Conservation (phyloP, 30 jellyfish, hydroid and myxozoan genomes). For the Chrysaora quinquecirrha region DNA sequence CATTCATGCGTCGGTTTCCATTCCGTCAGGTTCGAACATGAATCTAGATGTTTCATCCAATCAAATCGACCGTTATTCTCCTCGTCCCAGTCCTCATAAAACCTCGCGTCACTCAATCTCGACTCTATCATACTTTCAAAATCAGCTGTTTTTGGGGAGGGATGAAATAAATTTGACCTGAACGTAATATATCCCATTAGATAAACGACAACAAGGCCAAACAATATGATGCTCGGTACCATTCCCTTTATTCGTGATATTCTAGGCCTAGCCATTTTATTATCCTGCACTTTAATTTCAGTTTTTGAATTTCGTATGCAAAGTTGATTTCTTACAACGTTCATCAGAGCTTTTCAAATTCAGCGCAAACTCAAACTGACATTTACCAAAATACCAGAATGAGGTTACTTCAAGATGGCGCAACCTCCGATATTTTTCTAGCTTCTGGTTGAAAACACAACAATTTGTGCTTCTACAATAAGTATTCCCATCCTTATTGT, state of each 20-base stretch:
- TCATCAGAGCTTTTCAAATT: too few relatives aligned
- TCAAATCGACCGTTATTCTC: constrained; percentile 73
- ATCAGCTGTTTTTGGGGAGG: constrained; percentile 53
- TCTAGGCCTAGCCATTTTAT: constrained; percentile 38
- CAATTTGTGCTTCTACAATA: too few relatives aligned
- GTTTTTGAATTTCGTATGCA: not conserved
- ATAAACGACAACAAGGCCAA: constrained; percentile 54
- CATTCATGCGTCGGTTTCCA: constrained; percentile 84
- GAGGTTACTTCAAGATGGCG: too few relatives aligned
- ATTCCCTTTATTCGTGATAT: constrained; percentile 43
- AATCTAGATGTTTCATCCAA: constrained; percentile 32
- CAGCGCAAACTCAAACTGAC: too few relatives aligned
- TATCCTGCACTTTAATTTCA: not conserved
- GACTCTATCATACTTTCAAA: constrained; percentile 5
- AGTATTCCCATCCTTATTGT: too few relatives aligned
- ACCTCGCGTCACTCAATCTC: constrained; percentile 21
- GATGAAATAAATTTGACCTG: constrained; percentile 35
- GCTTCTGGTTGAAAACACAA: too few relatives aligned
- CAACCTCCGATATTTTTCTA: too few relatives aligned
- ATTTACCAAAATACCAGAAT: too few relatives aligned
- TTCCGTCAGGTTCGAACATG: constrained; percentile 42
- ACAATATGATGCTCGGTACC: constrained; percentile 45
- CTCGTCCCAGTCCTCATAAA: constrained; percentile 41
- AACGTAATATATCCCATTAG: constrained; percentile 63
- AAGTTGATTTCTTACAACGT: not conserved